Conservation (phyloP, 2,113 vertebrate genomes). For the Neotoma lepida region DNA sequence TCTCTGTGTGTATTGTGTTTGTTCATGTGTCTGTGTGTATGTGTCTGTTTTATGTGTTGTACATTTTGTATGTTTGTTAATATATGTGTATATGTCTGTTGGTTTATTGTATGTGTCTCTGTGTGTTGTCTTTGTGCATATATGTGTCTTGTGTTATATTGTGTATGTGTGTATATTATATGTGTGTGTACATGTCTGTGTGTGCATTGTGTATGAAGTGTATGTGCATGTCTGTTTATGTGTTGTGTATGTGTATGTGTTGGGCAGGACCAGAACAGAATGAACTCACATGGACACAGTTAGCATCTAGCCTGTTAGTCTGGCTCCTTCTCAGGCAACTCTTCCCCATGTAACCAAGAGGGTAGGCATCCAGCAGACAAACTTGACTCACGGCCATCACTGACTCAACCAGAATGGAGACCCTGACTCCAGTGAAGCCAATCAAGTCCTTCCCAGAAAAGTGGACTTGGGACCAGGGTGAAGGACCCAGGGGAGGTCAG, state of each 20-base stretch:
- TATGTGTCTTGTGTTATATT: background rate
- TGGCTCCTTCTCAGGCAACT: background rate
- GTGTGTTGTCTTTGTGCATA: background rate
- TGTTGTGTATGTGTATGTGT: background rate
- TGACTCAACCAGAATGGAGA: background rate
- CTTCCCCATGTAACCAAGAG: background rate
- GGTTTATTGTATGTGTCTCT: background rate
- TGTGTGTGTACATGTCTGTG: background rate
- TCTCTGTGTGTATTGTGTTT: background rate
- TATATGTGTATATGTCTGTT: background rate
- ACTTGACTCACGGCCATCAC: background rate
- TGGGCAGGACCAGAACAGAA: background rate
- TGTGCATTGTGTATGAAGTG: background rate
- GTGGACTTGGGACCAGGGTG: background rate
- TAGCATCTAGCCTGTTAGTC: background rate
- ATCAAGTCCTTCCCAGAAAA: background rate
- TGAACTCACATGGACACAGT: rapidly evolving
- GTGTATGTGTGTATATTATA: background rate
- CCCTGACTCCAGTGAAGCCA: no score
- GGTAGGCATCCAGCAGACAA: background rate
- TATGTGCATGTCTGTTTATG: background rate
- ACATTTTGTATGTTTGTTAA: background rate
- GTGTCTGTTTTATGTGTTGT: background rate
- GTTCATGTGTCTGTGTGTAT: background rate
- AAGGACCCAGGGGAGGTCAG: background rate